Conservation (phyloP, 2,113 vertebrate species). For the Lepisosteus oculatus region DNA sequence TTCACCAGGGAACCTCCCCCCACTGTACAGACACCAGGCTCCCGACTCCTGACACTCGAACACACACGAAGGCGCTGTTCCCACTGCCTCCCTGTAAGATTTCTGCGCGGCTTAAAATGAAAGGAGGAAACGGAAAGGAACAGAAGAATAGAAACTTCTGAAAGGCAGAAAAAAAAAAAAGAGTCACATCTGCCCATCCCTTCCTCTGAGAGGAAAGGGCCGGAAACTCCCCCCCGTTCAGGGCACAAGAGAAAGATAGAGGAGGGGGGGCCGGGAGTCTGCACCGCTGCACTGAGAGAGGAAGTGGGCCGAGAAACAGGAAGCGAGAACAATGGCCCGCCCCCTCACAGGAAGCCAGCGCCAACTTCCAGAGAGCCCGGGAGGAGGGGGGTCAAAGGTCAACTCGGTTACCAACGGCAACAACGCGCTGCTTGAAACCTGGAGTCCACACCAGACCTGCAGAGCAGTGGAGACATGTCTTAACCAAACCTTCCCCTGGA, state of each 20-base stretch:
- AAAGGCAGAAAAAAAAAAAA: not conserved
- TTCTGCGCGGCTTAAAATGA: not conserved
- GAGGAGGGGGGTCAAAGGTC: not conserved
- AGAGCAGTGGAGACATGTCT: too few relatives aligned
- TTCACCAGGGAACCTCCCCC: too few relatives aligned
- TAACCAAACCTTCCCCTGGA: too few relatives aligned
- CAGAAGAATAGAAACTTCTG: too few relatives aligned
- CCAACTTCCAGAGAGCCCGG: slow-evolving; percentile 22
- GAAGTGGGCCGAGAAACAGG: slow-evolving; percentile 47
- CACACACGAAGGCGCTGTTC: not conserved
- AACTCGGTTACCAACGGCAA: too few relatives aligned
- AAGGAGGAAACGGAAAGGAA: not conserved
- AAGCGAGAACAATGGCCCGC: slow-evolving; percentile 51
- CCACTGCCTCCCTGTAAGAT: not conserved
- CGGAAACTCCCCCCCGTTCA: too few relatives aligned
- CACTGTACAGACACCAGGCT: too few relatives aligned
- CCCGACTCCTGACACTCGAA: not conserved
- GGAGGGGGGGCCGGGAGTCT: not conserved
- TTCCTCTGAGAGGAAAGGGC: too few relatives aligned
- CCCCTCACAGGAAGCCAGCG: slow-evolving; percentile 44
- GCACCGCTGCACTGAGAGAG: slow-evolving; percentile 20
- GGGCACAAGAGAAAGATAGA: too few relatives aligned
- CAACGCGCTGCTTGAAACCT: too few relatives aligned
- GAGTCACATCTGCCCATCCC: too few relatives aligned
- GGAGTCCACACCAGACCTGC: too few relatives aligned